Percentiles rank a stretch among this genome's conserved stretches.
phyloP scores from a whole-genome alignment of 1,140 invertebrate species.

The Sitobion miscanthi region DNA sequence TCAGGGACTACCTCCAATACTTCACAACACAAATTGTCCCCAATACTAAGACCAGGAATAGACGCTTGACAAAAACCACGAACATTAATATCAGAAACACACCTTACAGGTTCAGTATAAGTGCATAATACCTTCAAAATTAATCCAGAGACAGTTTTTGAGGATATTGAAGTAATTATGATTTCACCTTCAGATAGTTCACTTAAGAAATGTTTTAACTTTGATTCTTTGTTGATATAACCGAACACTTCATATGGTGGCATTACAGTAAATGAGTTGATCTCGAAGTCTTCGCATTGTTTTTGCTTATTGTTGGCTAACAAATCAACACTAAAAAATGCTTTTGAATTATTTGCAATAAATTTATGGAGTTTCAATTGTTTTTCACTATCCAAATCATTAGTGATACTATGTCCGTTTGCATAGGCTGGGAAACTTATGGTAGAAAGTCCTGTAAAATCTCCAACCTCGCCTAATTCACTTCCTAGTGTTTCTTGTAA shows the following conservation, averaged over 20 bases:
- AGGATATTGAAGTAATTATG: constrained; percentile 79
- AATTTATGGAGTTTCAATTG: constrained; percentile 39
- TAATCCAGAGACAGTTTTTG: constrained; percentile 75
- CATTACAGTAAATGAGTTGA: constrained; percentile 81
- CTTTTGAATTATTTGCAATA: constrained; percentile 48
- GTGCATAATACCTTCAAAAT: constrained; percentile 83
- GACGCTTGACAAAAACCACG: constrained; percentile 74
- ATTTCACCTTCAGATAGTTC: constrained; percentile 72
- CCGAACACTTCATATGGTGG: constrained; percentile 85
- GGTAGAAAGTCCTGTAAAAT: constrained; percentile 33
- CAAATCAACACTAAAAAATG: constrained; percentile 51
- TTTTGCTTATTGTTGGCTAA: constrained; percentile 35
- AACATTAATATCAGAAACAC: constrained; percentile 76
- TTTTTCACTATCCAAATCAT: constrained; percentile 50
- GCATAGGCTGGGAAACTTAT: constrained; percentile 40
- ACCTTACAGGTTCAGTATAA: constrained; percentile 75
- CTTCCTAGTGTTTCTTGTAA: constrained; percentile 44
- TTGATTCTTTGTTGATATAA: constrained; percentile 73
- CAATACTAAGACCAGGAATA: constrained; percentile 78
- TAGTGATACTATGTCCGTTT: constrained; percentile 19
- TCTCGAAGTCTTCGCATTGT: constrained; percentile 58
- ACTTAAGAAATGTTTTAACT: constrained; percentile 68
- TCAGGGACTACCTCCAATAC: constrained; percentile 85
- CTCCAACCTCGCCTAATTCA: background rate
- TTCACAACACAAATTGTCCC: constrained; percentile 86